Evolutionary conservation across 2,113 vertebrate genomes (phyloP), one percentile per base, ranked within the genome.

Genomic region (Etheostoma cragini): DNA sequence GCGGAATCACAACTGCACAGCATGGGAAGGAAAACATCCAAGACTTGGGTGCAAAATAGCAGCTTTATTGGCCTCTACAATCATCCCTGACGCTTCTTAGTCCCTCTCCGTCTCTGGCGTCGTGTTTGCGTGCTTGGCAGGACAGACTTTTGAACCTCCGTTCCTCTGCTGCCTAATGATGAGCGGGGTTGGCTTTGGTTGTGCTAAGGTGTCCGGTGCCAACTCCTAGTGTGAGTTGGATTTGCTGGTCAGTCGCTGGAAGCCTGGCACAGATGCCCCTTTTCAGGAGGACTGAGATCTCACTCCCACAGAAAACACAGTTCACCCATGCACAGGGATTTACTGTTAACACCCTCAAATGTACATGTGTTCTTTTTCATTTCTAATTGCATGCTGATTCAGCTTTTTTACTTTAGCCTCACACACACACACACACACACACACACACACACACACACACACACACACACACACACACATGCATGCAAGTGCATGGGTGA

Each of bases 1-100:
- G 85, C 57, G 8, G 68, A 81, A 80, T 89, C 82, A 87, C 87
- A 92, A 92, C 87, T 78, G 84, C 82, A 69, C 85, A 82, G 87
- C 89, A 85, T 83, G 88, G 70, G 84, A 78, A 77, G 82, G 76
- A 75, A 83, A 84, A 83, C 80, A 78, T 85, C 80, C 83, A 82
- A 79, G 73, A 67, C 26, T 22, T 26, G 67, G 35, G 66, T 61
- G 70, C 76, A 68, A 80, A 87, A 74, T 77, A 64, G 80, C 38
- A 2, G 74, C 85, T 83, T 89, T 79, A 76, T 72, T 82, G 87
- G 84, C 76, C 73, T 67, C 69, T 75, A 74, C 78, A 83, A 79
- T 91, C 76, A 76, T 81, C 64, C 50, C 66, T 4, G 14, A 22
- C 14, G 78, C 86, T 77, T 69, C 83, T 72, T 54, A 47, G 61